Base-by-base conservation (phyloP, 92 coral and sea anemone species). In the Zoanthus solanderi region DNA sequence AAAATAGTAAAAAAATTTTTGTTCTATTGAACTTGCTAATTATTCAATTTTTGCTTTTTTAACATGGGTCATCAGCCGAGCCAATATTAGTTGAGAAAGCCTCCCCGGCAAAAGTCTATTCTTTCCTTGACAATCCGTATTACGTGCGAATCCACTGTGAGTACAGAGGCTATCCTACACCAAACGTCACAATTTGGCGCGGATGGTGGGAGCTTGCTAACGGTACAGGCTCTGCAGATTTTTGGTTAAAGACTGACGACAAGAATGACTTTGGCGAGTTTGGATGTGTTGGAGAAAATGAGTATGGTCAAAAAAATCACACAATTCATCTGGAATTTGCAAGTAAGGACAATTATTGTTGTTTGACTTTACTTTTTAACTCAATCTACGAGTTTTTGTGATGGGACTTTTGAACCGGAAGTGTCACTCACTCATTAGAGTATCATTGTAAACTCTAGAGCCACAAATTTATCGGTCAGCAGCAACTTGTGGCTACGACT, bases 131-230 rank as follows among this genome's bases (percentile, higher is more conserved):
- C 85, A 81, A 81, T 42, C 85, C 85, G 12, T 61, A 81, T 7
- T 81, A 66, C 71, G 85, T 81, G 23, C 75, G 85, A 18, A 81
- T 81, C 58, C 85, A 81, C 42, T 81, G 85, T 29, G 85, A 81
- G 58, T 81, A 45, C 42, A 65, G 60, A 10, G 85, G 85, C 28
- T 81, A 65, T 44, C 85, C 85, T 15, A 81, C 75, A 7, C 85
- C 85, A 45, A 81, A 81, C 85, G 75, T 81, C 34, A 81, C 85
- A 7, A 65, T 81, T 17, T 81, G 61, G 60, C 85, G 85, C 23
- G 85, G 63, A 48, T 81, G 85, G 85, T n/a, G 42, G 58, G 75
- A 81, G 66, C 56, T 81, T 10, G 73, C 75, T 10, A 81, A 81
- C 30, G 85, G 85, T 23, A 81, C 85, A 46, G 75, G 75, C 61